phyloP scores from a whole-genome alignment of 2,797 vertebrate genomes.

The Sphaeramia orbicularis region DNA sequence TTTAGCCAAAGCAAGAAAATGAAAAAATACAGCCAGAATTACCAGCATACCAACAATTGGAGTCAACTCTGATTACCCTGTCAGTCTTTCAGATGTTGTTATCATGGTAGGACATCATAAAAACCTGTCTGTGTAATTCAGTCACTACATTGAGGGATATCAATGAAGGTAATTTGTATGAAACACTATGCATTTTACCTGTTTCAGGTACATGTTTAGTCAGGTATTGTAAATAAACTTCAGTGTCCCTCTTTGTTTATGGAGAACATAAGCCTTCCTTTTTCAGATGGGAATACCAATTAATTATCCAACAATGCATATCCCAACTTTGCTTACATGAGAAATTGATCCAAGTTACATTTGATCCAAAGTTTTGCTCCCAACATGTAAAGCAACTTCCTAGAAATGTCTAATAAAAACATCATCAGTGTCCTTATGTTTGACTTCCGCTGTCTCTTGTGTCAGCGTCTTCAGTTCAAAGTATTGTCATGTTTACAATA shows the following conservation, averaged over 20 bases:
- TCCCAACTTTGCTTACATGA: conserved; percentile 68
- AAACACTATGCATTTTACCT: conserved; percentile 52
- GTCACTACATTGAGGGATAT: conserved; percentile 42
- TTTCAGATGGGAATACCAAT: conserved; percentile 81
- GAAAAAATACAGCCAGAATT: conserved; percentile 42
- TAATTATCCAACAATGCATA: conserved; percentile 70
- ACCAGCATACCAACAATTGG: conserved; percentile 53
- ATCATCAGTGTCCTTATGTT: conserved; percentile 63
- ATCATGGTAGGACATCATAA: conserved; percentile 39
- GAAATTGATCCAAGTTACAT: conserved; percentile 77
- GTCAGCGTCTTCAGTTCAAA: conserved; percentile 64
- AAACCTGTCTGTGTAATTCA: conserved; percentile 49
- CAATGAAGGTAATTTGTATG: conserved; percentile 30
- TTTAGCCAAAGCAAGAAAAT: conserved; percentile 49
- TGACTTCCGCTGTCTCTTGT: conserved; percentile 54
- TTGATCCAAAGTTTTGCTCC: conserved; percentile 85
- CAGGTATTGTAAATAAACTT: conserved; percentile 50
- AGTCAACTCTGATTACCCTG: conserved; percentile 19
- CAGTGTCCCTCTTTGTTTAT: conserved; percentile 52
- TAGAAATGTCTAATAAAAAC: conserved; percentile 74
- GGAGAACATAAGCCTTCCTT: conserved; percentile 75
- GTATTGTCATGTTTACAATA: conserved; percentile 58
- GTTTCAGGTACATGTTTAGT: conserved; percentile 39
- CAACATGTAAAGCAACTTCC: conserved; percentile 70
- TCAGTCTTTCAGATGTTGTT: conserved; percentile 25